Base-by-base conservation (phyloP, 2,797 vertebrate species). In the Molossus alvarezi region DNA sequence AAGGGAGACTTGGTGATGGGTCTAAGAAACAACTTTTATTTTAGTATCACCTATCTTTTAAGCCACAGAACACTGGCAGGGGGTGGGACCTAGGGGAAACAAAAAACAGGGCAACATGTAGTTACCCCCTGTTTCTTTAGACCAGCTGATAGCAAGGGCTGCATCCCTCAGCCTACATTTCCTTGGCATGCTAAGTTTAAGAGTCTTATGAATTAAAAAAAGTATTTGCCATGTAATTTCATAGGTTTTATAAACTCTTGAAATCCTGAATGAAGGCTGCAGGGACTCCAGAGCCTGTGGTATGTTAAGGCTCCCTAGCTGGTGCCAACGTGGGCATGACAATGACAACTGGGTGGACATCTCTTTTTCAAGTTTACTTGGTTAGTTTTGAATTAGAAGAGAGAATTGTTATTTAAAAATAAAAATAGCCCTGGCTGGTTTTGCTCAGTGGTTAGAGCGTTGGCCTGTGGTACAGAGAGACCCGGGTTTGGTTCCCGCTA, bases 301-400 rank as follows among this genome's bases (percentile, higher is more conserved):
- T 45, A n/a, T 10, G 13, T 65, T 41, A 84, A 79, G 37, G 23
- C 62, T 73, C 33, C 48, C n/a, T 71, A 27, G 37, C 37, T 64
- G 3, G 21, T 41, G 13, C 27, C 73, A 75, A 14, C 23, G 0
- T 9, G 14, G 71, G 18, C 53, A 82, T 12, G 6, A 64, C 67
- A 33, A 0, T 53, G 21, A 48, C 11, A 18, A 23, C 73, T 33
- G 53, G 29, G 76, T 67, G 41, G 55, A 55, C 2, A n/a, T 83
- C 67, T 77, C 14, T 71, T 92, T 93, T 81, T 73, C 67, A 88
- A 90, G n/a, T 69, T 84, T 83, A 69, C 83, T 83, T 82, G 41
- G 13, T 81, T 82, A 48, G 11, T 45, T 77, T 96, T 90, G 41
- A 75, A 75, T 69, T 64, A 23, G 58, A 93, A 75, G 90, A 96